A percentile compares a stretch with the other conserved stretches of the same genome.
phyloP scores from a whole-genome alignment of 2,113 vertebrate species.

The Ariopsis seemanni region DNA sequence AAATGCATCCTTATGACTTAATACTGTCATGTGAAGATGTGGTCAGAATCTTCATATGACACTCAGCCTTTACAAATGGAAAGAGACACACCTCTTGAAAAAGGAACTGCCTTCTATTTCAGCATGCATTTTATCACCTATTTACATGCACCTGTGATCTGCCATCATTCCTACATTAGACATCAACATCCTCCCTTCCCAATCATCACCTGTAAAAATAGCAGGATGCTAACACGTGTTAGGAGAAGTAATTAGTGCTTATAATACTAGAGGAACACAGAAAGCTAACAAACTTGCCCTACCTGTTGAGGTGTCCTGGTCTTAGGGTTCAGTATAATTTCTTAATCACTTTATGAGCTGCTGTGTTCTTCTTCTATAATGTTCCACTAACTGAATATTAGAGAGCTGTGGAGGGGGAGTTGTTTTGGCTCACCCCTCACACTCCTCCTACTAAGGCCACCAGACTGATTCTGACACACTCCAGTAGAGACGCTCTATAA shows the following conservation, averaged over 20 bases:
- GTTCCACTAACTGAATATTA: constrained; percentile 28
- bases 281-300: constrained; percentile 27
- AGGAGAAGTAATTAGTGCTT: neutral
- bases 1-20: constrained; percentile 41
- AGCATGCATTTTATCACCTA: constrained; percentile 45
- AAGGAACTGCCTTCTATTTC: constrained; percentile 49
- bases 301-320: constrained; percentile 39
- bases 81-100: constrained; percentile 46
- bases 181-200: constrained; percentile 31
- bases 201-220: constrained; percentile 48
- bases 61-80: neutral
- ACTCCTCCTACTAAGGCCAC: constrained; percentile 39
- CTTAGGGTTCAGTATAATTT: neutral
- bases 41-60: constrained; percentile 37
- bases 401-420: constrained; percentile 32
- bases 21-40: constrained; percentile 42
- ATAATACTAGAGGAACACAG: neutral
- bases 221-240: constrained; percentile 22
- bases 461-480: constrained; percentile 33
- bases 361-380: constrained; percentile 29
- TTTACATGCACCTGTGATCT: constrained; percentile 33
- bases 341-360: constrained; percentile 27
- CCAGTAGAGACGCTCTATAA: constrained; percentile 17
- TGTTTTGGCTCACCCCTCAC: constrained; percentile 13
- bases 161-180: constrained; percentile 32